A percentile compares a stretch with the other conserved stretches of the same genome.
phyloP scores from a whole-genome alignment of 1,140 invertebrate genomes.

The Scaptomyza hsui region DNA sequence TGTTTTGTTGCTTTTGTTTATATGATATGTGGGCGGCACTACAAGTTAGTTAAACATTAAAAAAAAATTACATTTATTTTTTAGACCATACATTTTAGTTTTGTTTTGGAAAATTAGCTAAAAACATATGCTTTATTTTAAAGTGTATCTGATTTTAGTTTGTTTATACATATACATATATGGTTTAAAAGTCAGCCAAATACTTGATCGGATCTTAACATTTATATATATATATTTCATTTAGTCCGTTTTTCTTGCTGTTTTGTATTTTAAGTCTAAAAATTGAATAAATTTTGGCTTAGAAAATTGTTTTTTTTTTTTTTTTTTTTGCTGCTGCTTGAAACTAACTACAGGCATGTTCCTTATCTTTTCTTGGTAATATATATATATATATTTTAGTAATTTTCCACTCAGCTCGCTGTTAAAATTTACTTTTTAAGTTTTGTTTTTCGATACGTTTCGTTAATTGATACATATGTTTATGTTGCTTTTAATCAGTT shows the following conservation, averaged over 20 bases:
- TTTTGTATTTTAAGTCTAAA: constrained; percentile 61
- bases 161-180: not conserved
- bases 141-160: not conserved
- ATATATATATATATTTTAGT: constrained; percentile 17
- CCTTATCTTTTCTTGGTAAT: constrained; percentile 7
- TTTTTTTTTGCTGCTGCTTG: constrained; percentile 35
- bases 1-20: not conserved
- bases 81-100: not conserved
- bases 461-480: constrained; percentile 64
- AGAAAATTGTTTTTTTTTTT: constrained; percentile 48
- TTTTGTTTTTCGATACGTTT: constrained; percentile 64
- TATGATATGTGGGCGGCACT: constrained; percentile 21
- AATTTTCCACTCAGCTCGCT: constrained; percentile 31
- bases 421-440: constrained; percentile 73
- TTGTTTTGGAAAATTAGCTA: not conserved
- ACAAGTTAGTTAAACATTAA: constrained; percentile 4
- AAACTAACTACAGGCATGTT: constrained; percentile 76
- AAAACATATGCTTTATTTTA: not conserved
- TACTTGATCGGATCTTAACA: constrained; percentile 23
- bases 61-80: not conserved
- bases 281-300: constrained; percentile 80
- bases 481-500: constrained; percentile 4
- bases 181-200: constrained; percentile 1
- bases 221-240: constrained; percentile 23
- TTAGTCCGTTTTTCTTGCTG: constrained; percentile 23